Base-by-base conservation (phyloP, 2,888 invertebrate species). In the Disparrhopalites patrizii region DNA sequence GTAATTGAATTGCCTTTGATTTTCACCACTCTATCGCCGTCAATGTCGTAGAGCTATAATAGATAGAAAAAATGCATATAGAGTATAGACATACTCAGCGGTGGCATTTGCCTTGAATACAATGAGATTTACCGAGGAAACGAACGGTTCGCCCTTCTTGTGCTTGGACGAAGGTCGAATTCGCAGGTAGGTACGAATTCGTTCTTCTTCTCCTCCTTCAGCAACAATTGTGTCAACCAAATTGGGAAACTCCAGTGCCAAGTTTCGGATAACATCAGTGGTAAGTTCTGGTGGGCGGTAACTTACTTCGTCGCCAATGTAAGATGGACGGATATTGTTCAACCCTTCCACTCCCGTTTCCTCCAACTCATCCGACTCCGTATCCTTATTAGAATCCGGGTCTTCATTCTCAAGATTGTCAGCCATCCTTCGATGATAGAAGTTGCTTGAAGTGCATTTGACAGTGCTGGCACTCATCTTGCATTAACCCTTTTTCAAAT, bases 251-350 rank as follows among this genome's bases (percentile, higher is more conserved):
- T 67, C 67, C 10, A 10, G 7, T 2, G 15, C 30, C 15, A 67
- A 20, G 20, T 50, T 64, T 28, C 61, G 54, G 1, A 20, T 20
- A 7, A 68, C 20, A 15, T n/a, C 15, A 2, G 15, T n/a, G 38
- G 43, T 43, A 31, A 55, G 52, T 5, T 61, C 36, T 1, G 60
- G 27, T 5, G 23, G 5, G 8, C 5, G 23, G n/a, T 51, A 28
- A n/a, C 28, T 25, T 23, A 20, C 18, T 23, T 50, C 52, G 3
- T 58, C 65, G 40, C 30, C 31, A 33, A 50, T 52, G 1, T 33
- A 68, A 4, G 68, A 68, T 27, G 68, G 68, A 13, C 68, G 38
- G 20, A 52, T 18, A 13, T 63, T 40, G 15, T 50, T 33, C 4
- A 7, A 4, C 20, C 38, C 57, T 7, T 30, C 31, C 30, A 31